These are phyloP conservation scores for Hippasteria phrygiana DNA, from an alignment of 53 echinoderm and acorn worm species.

Conservation along the genomic window DNA sequence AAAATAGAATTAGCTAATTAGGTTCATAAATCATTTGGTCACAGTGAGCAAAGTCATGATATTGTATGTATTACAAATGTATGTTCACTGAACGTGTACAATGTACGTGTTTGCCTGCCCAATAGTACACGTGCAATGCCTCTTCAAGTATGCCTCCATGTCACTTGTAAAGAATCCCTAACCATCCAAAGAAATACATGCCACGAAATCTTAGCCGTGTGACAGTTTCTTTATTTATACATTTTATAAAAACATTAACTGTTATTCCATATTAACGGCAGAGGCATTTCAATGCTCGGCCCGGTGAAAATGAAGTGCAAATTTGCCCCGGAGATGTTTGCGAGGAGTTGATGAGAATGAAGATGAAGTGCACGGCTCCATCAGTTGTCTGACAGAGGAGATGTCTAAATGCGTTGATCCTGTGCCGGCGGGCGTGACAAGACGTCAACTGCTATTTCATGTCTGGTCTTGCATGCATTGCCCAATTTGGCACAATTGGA, in stretches of 20 bases:
- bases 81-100: too few species aligned
- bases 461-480: not conserved
- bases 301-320: slow-evolving; percentile 58
- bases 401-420: slow-evolving; percentile 51
- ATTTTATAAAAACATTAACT: slow-evolving; percentile 37
- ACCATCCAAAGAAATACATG: not conserved
- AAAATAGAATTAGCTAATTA: too few species aligned
- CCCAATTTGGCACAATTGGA: too few species aligned
- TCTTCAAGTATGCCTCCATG: not conserved
- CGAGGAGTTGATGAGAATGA: slow-evolving; percentile 2
- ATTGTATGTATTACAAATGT: too few species aligned
- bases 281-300: slow-evolving; percentile 17
- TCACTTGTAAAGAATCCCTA: not conserved
- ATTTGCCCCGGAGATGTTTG: slow-evolving; percentile 60
- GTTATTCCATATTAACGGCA: slow-evolving; percentile 24
- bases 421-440: slow-evolving; percentile 17
- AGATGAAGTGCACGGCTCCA: not conserved
- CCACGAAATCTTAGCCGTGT: not conserved
- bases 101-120: too few species aligned
- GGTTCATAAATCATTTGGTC: too few species aligned
- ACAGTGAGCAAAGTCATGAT: too few species aligned
- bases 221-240: not conserved
- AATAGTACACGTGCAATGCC: too few species aligned
- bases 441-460: slow-evolving; percentile 23
- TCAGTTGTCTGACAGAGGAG: slow-evolving; percentile 54